These are phyloP conservation scores for Pherbina coryleti DNA, from an alignment of 2,888 invertebrate genomes.

Conservation along the genomic window DNA sequence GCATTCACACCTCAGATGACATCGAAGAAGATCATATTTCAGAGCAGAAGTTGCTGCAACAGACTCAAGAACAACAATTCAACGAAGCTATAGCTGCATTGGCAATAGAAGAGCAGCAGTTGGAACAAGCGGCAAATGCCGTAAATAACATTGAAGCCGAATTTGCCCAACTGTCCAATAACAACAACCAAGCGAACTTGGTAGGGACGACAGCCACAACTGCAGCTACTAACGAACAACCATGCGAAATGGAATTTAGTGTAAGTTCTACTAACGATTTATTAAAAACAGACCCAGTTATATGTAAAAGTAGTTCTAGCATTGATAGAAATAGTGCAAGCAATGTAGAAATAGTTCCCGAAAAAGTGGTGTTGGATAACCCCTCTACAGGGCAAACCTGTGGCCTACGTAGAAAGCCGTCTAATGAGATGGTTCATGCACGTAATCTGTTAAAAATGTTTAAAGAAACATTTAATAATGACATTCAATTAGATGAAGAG, in stretches of 20 bases:
- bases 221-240: conserved; percentile 48
- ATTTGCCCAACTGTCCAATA: conserved; percentile 58
- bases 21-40: conserved; percentile 47
- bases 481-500: conserved; percentile 59
- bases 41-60: conserved; percentile 43
- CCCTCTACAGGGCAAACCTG: conserved; percentile 40
- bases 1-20: conserved; percentile 78
- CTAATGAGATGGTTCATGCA: conserved; percentile 65
- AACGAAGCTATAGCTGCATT: conserved; percentile 63
- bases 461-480: conserved; percentile 64
- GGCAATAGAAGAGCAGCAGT: conserved; percentile 60
- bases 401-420: conserved; percentile 62
- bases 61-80: conserved; percentile 59
- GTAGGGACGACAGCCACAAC: conserved; percentile 29
- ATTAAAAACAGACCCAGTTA: conserved; percentile 40
- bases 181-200: conserved; percentile 45
- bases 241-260: conserved; percentile 66
- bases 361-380: conserved; percentile 48
- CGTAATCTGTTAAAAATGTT: conserved; percentile 66
- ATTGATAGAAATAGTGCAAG: conserved; percentile 41
- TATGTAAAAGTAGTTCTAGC: conserved; percentile 33
- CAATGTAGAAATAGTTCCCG: not conserved
- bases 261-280: conserved; percentile 67
- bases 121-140: conserved; percentile 62
- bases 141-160: conserved; percentile 65